Conservation (phyloP, 2,797 vertebrate species). For the Strix occidentalis region DNA sequence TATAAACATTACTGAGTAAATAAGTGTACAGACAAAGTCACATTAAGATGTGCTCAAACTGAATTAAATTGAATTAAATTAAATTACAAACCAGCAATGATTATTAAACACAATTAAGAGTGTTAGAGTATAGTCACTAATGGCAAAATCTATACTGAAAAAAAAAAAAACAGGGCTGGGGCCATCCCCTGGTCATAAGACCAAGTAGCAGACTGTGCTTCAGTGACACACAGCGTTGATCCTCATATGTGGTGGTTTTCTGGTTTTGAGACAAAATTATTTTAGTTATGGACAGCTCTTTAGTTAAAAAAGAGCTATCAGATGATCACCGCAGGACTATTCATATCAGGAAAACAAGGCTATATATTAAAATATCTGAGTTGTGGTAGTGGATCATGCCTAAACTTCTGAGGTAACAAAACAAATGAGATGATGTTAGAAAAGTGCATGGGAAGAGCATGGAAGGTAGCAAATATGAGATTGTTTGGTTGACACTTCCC, state of each 20-base stretch:
- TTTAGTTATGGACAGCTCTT: neutral
- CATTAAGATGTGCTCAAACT: neutral
- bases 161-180: fast-evolving
- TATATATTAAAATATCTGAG: neutral
- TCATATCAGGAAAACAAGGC: neutral
- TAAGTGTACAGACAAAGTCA: neutral
- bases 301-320: neutral
- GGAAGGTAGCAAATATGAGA: neutral
- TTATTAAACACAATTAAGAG: neutral
- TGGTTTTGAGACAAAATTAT: neutral
- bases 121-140: neutral
- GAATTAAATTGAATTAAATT: neutral
- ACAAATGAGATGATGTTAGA: neutral
- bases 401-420: neutral
- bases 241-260: neutral
- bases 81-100: neutral
- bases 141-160: neutral
- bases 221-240: neutral
- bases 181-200: neutral
- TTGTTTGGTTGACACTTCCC: neutral
- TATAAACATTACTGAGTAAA: neutral
- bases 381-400: neutral
- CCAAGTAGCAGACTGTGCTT: neutral
- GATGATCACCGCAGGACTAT: neutral
- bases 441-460: neutral